Evolutionary conservation across 2,113 vertebrate genomes (phyloP), one percentile per base, ranked within the genome.

Genomic region (Chrysemys picta): DNA sequence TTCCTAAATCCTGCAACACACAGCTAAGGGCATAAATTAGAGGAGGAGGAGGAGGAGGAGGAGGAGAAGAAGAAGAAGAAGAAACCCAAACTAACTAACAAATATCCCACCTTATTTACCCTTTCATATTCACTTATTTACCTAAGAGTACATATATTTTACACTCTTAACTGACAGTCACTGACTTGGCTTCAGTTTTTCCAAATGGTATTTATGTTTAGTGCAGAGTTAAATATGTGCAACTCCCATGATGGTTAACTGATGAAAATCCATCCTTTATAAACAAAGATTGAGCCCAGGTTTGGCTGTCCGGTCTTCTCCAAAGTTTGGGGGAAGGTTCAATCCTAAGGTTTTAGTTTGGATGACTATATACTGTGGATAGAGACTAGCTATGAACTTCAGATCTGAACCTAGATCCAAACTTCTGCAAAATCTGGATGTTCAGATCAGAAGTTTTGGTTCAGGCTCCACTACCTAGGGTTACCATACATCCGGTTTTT

Each of bases 351-450:
- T 16, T 95, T 89, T 75, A 59, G 8, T 82, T 91, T 87, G 80
- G 35, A 21, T 54, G 11, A 9, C 52, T 19, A 10, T 21, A 47
- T 59, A 35, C 10, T 17, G 31, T 80, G 53, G 16, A 52, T 21
- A 52, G 83, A 56, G 38, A 76, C 10, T 6, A n/a, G 50, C 81
- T 87, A 1, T 85, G 88, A 84, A 69, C 27, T 29, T 62, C 57
- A 62, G 12, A 38, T 81, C 89, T 87, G 24, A 81, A 85, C 47
- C 5, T 75, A 3, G 72, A 2, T 0, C 50, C 76, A 52, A 57
- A 0, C 4, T 89, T 69, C 13, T n/a, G 9, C 62, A 72, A 0
- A 25, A 38, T 69, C 14, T 49, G n/a, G 42, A 29, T 10, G 59
- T 49, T 17, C n/a, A 79, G 35, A 12, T 81, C 65, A 85, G 90